Conservation (phyloP, 1,140 invertebrate species). For the Epicauta chinensis region DNA sequence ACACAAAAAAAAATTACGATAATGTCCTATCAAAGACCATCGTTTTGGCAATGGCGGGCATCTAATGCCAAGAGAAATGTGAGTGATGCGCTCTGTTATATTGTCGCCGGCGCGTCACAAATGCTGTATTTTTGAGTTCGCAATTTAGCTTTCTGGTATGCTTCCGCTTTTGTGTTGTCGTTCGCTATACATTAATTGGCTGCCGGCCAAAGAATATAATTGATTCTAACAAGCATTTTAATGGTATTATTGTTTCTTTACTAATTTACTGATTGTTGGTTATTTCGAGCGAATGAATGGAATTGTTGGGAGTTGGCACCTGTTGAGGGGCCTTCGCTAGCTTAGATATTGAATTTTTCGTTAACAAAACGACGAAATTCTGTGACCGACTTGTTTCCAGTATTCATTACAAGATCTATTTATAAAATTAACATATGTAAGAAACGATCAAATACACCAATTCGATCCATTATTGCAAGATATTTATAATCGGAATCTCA, state of each 20-base stretch:
- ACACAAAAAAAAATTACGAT: slow-evolving; percentile 5
- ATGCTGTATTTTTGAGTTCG: slow-evolving; percentile 3
- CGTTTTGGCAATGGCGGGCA: slow-evolving; percentile 48
- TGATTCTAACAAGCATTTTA: too few species aligned
- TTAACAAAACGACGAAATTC: too few species aligned
- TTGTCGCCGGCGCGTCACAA: neutral
- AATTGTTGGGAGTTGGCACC: neutral
- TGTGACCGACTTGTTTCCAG: neutral
- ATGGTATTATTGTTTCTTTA: neutral
- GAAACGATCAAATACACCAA: too few species aligned
- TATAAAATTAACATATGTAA: too few species aligned
- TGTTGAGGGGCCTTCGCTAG: neutral
- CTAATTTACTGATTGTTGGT: neutral
- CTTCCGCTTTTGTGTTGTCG: neutral
- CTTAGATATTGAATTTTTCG: neutral
- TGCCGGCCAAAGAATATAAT: neutral
- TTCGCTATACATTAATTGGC: slow-evolving; percentile 3
- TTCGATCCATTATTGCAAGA: too few species aligned
- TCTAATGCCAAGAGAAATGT: slow-evolving; percentile 31
- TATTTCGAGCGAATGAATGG: slow-evolving; percentile 2
- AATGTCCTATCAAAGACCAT: slow-evolving; percentile 52
- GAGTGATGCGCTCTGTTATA: slow-evolving; percentile 10
- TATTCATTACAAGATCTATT: too few species aligned
- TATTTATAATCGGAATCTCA: too few species aligned
- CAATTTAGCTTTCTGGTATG: neutral